A percentile compares a stretch with the other conserved stretches of the same genome.
Conservation (phyloP, 1,140 invertebrate genomes). For the Sycophila sp. region DNA sequence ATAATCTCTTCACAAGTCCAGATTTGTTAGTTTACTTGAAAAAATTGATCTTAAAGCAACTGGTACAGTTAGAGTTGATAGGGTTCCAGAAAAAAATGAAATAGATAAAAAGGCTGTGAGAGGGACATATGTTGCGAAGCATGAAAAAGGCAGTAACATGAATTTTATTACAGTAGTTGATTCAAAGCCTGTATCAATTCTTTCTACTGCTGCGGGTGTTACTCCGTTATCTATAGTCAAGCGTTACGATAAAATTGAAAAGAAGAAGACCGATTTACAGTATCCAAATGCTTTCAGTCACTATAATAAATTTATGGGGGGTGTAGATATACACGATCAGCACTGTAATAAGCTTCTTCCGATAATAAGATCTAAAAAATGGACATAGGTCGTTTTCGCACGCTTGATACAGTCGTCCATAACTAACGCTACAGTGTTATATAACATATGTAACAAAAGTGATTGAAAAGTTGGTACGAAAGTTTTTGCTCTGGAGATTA, state of each 20-base stretch:
- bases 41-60: slow-evolving; percentile 25
- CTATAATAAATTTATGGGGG: neutral
- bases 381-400: neutral
- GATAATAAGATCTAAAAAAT: neutral
- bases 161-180: too few species aligned
- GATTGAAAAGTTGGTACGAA: neutral
- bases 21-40: slow-evolving; percentile 27
- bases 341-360: neutral
- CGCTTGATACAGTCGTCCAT: neutral
- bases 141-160: slow-evolving; percentile 19
- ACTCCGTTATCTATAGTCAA: neutral
- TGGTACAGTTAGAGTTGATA: slow-evolving; percentile 10
- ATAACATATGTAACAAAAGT: neutral
- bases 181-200: slow-evolving; percentile 15
- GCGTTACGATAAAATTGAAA: neutral
- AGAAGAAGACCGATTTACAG: neutral
- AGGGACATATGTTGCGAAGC: neutral
- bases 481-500: neutral
- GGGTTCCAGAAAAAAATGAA: slow-evolving; percentile 7
- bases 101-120: neutral
- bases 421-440: neutral
- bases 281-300: neutral
- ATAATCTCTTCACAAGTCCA: slow-evolving; percentile 24
- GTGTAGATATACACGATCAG: neutral
- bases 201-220: slow-evolving; percentile 22